Percentiles rank a stretch among this genome's conserved stretches.
Evolutionary conservation across 2,797 vertebrate genomes (phyloP).

Genomic region (Hipposideros larvatus): DNA sequence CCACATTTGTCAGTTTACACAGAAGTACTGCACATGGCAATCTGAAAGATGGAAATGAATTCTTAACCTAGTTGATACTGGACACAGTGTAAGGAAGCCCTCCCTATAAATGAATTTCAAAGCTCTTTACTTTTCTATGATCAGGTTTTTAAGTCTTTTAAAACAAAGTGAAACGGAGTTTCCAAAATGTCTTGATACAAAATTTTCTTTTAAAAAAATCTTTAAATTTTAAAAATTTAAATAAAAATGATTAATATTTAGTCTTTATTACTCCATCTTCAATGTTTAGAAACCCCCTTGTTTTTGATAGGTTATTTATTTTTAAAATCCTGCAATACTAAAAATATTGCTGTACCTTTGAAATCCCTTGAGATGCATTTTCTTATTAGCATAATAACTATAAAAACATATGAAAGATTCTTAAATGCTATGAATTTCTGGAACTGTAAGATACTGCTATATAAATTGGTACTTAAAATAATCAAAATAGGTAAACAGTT

Average conservation of each 20-base stretch:
- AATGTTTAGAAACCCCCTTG: neutral
- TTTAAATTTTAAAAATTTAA: neutral
- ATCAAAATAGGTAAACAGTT: neutral
- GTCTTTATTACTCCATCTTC: neutral
- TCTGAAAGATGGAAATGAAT: neutral
- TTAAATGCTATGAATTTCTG: constrained; percentile 10
- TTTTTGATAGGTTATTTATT: neutral
- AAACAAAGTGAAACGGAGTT: neutral
- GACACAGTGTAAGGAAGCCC: neutral
- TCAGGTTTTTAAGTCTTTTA: neutral
- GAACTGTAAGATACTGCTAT: neutral
- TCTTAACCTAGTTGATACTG: neutral
- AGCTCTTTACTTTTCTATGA: constrained; percentile 21
- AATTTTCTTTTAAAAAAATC: neutral
- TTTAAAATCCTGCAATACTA: neutral
- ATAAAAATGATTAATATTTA: neutral
- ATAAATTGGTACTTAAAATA: neutral
- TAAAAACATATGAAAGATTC: neutral
- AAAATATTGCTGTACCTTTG: neutral
- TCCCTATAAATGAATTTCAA: neutral
- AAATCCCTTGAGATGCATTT: neutral
- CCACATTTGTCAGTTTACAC: neutral
- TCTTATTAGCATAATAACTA: neutral
- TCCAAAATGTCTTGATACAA: neutral
- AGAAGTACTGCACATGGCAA: neutral